A percentile compares a stretch with the other conserved stretches of the same genome.
Conservation (phyloP, 2,888 invertebrate species). For the Busseola fusca region DNA sequence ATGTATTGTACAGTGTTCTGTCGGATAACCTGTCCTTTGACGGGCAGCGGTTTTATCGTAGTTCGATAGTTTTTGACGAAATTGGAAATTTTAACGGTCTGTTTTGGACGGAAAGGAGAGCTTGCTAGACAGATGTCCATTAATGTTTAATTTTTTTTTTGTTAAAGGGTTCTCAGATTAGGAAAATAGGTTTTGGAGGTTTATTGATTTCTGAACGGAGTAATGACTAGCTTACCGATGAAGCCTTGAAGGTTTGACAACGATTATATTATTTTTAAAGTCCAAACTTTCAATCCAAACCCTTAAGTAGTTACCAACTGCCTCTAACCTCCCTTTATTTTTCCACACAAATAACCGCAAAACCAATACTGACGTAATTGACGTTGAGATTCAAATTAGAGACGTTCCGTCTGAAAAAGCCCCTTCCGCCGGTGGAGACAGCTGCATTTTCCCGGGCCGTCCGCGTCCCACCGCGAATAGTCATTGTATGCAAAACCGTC, state of each 20-base stretch:
- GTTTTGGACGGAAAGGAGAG: conserved; percentile 61
- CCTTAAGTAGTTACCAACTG: neutral
- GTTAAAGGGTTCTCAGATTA: conserved; percentile 1
- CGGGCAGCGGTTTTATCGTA: conserved; percentile 61
- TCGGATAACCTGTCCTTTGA: conserved; percentile 64
- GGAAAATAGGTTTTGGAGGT: conserved; percentile 3
- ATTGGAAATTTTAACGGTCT: conserved; percentile 53
- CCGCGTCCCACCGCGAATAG: conserved; percentile 73
- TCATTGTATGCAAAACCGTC: conserved; percentile 87
- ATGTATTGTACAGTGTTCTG: conserved; percentile 62
- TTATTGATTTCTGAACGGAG: neutral
- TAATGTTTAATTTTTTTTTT: conserved; percentile 29
- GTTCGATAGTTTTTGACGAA: conserved; percentile 61
- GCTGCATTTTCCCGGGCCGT: conserved; percentile 70
- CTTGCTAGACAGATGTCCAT: conserved; percentile 19
- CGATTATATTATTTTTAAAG: neutral
- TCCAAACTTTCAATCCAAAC: neutral
- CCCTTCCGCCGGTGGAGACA: conserved; percentile 60
- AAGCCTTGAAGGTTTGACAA: neutral
- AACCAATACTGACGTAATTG: conserved; percentile 52
- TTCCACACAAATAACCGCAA: conserved; percentile 28
- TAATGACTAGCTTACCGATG: neutral
- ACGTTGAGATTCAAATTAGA: conserved; percentile 64
- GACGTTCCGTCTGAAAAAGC: conserved; percentile 54
- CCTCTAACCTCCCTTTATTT: conserved; percentile 4